These are phyloP conservation scores for Oligia latruncula DNA, from an alignment of 2,888 invertebrate species.

Conservation along the genomic window DNA sequence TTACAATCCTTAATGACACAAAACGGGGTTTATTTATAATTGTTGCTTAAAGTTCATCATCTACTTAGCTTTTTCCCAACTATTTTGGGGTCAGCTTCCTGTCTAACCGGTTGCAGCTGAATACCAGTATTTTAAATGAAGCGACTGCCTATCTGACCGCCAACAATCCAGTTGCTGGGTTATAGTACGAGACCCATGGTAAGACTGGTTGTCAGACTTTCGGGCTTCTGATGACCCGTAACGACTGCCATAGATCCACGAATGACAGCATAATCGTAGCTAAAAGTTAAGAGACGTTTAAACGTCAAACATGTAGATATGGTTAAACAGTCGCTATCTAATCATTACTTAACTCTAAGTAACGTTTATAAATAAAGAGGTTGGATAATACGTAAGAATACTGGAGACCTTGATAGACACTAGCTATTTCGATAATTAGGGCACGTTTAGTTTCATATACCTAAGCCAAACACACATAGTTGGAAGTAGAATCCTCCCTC, in stretches of 20 bases:
- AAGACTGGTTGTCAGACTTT: too few species aligned
- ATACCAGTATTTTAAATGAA: too few species aligned
- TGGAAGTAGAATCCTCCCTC: not conserved
- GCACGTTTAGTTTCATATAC: not conserved
- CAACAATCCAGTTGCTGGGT: too few species aligned
- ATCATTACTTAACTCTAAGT: not conserved
- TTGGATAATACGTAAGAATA: not conserved
- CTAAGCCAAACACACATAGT: conserved; percentile 1
- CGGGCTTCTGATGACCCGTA: too few species aligned
- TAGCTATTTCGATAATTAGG: not conserved
- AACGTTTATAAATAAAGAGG: not conserved
- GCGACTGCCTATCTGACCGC: too few species aligned
- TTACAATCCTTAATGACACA: not conserved
- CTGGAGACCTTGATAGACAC: not conserved
- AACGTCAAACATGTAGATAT: not conserved
- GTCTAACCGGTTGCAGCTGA: too few species aligned
- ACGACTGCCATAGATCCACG: too few species aligned
- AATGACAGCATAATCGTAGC: not conserved
- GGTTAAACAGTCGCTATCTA: not conserved
- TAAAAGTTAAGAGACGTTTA: not conserved
- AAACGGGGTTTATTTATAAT: too few species aligned
- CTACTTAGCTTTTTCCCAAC: too few species aligned
- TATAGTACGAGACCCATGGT: too few species aligned
- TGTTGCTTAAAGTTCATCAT: too few species aligned
- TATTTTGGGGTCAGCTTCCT: too few species aligned